These are phyloP conservation scores for Colletes latitarsis DNA, from an alignment of 1,140 invertebrate species.

Conservation along the genomic window DNA sequence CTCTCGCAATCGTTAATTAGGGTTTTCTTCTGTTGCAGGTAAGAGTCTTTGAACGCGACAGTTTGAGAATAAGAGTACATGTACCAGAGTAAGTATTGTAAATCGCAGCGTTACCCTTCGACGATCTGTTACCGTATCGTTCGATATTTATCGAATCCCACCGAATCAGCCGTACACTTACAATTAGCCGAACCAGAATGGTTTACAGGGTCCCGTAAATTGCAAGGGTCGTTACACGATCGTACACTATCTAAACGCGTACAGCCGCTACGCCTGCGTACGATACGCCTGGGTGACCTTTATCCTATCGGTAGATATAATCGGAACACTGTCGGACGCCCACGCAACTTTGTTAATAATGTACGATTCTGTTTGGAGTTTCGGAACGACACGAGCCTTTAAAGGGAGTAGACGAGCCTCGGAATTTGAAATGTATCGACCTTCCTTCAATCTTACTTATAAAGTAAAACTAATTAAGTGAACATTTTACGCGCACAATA, in stretches of 20 bases:
- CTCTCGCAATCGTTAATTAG: background rate
- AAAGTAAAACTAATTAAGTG: no score
- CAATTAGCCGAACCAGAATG: background rate
- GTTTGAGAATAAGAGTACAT: background rate
- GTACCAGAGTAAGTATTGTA: background rate
- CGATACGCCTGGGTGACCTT: constrained; percentile 25
- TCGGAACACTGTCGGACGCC: background rate
- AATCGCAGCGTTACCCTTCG: background rate
- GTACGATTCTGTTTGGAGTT: constrained; percentile 11
- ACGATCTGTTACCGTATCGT: background rate
- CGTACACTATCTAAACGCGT: background rate
- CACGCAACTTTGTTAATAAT: constrained; percentile 28
- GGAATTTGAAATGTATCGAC: no score
- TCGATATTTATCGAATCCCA: background rate
- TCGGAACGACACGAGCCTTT: background rate
- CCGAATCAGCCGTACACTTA: background rate
- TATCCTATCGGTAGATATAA: constrained; percentile 31
- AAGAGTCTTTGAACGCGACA: background rate
- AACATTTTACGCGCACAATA: no score
- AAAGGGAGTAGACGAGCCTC: no score
- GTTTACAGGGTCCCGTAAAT: background rate
- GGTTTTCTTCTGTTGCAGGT: background rate
- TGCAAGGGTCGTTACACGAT: constrained; percentile 9
- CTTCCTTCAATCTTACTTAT: no score
- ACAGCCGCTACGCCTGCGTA: background rate